Evolutionary conservation across 2,888 invertebrate genomes (phyloP), one percentile per base, ranked within the genome.

Genomic region (Neocrepidodera transversa): DNA sequence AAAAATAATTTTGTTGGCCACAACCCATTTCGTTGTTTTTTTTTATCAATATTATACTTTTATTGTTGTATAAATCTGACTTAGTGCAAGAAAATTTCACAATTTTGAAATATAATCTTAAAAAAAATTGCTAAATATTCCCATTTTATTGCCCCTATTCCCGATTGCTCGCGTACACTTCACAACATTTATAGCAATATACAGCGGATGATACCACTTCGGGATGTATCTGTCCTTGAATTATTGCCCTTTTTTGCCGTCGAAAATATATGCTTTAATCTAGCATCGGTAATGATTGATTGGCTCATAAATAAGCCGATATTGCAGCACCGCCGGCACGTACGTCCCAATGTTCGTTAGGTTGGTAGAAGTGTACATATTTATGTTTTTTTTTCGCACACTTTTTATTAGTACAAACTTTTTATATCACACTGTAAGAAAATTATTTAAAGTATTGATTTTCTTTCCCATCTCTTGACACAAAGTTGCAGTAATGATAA

Each of bases 201-300:
- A 45, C 26, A 45, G 45, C 36, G 35, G 26, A 45, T 35, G 48
- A 58, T 43, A 47, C 58, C 51, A 38, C 49, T 52, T 58, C 48
- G 45, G 48, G 64, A 58, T 51, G 54, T 60, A 49, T 26, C 52
- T 38, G 47, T 42, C 53, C 50, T 57, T 68, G 60, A 69, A 68
- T 65, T 68, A 68, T 66, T 60, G 58, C 58, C 58, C 66, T 58
- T 59, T 65, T 65, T 66, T 63, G 53, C 60, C 51, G 55, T 55
- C 51, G 52, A 70, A 70, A 68, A 69, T 69, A 64, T 66, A 61
- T 64, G 54, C 67, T 58, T 67, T 69, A 68, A 70, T 68, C 69
- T 66, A 69, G 66, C 63, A 68, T 64, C 65, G 64, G 65, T 68
- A 64, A 63, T 70, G 70, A 71, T 69, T 68, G 67, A 71, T 68